Evolutionary conservation across 2,113 vertebrate species (phyloP).

Genomic region (Chroicocephalus ridibundus): DNA sequence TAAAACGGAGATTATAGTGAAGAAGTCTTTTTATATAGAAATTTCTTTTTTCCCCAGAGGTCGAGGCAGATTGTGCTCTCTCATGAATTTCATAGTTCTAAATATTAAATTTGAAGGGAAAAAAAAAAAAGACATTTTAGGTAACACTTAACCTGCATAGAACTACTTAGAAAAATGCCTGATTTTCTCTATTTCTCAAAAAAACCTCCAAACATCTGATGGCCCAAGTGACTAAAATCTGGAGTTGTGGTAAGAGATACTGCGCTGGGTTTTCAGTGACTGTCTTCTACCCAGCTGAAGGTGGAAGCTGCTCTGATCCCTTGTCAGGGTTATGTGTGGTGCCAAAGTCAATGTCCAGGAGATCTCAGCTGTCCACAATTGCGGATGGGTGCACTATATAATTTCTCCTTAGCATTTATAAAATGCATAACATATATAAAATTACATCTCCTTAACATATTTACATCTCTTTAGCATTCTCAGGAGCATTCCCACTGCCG

Average conservation of each 20-base stretch:
- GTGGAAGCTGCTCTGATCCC: neutral
- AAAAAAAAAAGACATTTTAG: neutral
- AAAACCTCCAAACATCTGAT: neutral
- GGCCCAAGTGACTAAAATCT: neutral
- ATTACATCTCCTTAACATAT: neutral
- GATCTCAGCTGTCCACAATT: neutral
- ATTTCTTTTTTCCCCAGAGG: neutral
- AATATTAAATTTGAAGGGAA: neutral
- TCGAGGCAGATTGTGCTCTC: neutral
- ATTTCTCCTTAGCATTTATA: neutral
- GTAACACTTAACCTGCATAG: neutral
- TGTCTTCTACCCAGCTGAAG: neutral
- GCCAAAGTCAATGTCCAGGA: neutral
- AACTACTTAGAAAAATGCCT: neutral
- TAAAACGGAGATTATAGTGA: neutral
- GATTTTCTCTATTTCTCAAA: neutral
- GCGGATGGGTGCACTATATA: rapidly evolving
- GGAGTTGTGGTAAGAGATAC: neutral
- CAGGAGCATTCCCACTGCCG: neutral
- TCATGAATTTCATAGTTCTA: neutral
- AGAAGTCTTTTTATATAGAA: neutral
- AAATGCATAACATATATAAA: neutral
- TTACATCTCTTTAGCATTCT: neutral
- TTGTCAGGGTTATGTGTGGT: neutral
- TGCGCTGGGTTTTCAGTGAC: neutral